These are phyloP conservation scores for Papilio protenor DNA, from an alignment of 2,888 invertebrate species.

Conservation along the genomic window DNA sequence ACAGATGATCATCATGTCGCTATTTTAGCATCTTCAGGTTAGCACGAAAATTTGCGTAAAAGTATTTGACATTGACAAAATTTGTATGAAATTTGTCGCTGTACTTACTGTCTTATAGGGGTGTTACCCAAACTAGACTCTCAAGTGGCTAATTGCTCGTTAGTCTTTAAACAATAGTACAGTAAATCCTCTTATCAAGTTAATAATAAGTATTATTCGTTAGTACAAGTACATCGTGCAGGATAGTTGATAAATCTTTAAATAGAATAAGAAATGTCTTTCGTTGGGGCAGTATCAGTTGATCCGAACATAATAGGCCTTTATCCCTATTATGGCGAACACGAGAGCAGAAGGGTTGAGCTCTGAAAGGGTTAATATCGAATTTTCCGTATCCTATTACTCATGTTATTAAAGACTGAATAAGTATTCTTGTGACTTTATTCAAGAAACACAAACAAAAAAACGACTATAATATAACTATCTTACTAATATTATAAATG, in stretches of 20 bases:
- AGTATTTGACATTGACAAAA: too few species aligned
- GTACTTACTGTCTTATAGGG: too few species aligned
- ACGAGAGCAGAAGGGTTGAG: slow-evolving; percentile 33
- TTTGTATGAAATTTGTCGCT: too few species aligned
- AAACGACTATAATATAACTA: background rate
- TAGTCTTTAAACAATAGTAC: background rate
- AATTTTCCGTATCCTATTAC: slow-evolving; percentile 32
- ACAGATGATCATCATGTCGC: background rate
- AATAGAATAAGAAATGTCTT: slow-evolving; percentile 25
- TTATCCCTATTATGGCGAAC: slow-evolving; percentile 33
- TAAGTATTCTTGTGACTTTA: slow-evolving; percentile 7
- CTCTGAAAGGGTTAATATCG: slow-evolving; percentile 37
- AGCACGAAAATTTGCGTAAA: too few species aligned
- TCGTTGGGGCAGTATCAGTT: slow-evolving; percentile 26
- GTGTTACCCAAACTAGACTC: too few species aligned
- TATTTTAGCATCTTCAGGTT: background rate
- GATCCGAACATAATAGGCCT: slow-evolving; percentile 35
- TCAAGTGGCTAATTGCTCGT: too few species aligned
- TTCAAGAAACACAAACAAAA: background rate
- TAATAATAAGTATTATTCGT: background rate
- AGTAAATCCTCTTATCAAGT: background rate
- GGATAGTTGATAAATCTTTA: slow-evolving; percentile 19
- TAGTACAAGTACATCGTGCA: background rate
- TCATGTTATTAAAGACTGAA: slow-evolving; percentile 7
- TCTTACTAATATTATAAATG: too few species aligned